Evolutionary conservation across 2,888 invertebrate species (phyloP).

Genomic region (Acanthococcus lagerstroemiae): DNA sequence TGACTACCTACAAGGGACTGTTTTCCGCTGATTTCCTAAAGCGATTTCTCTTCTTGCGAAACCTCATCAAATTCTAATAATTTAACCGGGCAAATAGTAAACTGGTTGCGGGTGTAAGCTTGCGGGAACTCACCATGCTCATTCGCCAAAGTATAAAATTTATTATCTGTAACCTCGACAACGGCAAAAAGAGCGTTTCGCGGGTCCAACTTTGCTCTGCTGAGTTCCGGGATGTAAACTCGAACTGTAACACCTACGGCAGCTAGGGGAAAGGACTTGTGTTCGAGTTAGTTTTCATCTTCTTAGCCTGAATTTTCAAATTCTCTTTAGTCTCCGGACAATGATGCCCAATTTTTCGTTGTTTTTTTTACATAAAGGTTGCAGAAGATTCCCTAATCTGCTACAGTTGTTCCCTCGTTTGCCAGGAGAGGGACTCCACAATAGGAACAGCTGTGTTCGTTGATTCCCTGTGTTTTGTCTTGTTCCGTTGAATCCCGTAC

Average conservation of each 20-base stretch:
- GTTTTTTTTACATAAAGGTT: background rate
- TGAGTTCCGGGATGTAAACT: background rate
- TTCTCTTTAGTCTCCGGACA: background rate
- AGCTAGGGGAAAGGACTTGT: background rate
- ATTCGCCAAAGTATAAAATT: background rate
- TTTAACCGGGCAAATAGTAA: background rate
- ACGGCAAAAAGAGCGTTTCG: background rate
- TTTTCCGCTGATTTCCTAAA: background rate
- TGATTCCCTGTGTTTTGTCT: too few relatives aligned
- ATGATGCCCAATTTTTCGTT: background rate
- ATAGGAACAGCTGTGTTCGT: background rate
- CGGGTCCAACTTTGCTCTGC: background rate
- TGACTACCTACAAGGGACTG: background rate
- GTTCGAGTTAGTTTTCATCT: background rate
- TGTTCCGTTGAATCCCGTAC: too few relatives aligned
- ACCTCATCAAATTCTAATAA: background rate
- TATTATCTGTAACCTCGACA: background rate
- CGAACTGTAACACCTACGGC: background rate
- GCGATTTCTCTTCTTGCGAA: background rate
- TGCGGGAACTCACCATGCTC: background rate
- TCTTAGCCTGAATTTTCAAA: background rate
- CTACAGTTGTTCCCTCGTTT: background rate
- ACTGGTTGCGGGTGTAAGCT: background rate
- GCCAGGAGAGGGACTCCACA: background rate
- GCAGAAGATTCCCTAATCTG: background rate